A percentile compares a stretch with the other conserved stretches of the same genome.
phyloP scores from a whole-genome alignment of 2,113 vertebrate genomes.

The Oncorhynchus kisutch region DNA sequence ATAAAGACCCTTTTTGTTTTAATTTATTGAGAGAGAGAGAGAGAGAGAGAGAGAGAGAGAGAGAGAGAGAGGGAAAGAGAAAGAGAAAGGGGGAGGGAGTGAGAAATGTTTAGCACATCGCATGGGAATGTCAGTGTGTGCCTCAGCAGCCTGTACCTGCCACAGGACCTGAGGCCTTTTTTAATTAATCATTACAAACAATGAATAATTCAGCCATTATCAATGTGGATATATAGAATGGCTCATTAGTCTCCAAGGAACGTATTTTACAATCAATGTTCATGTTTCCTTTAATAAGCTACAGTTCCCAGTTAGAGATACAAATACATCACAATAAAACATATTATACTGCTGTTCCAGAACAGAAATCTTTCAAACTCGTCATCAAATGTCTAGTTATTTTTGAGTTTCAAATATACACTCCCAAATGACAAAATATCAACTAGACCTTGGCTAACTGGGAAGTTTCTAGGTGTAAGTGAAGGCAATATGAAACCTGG shows the following conservation, averaged over 20 bases:
- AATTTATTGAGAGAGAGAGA: background rate
- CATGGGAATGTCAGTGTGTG: constrained; percentile 67
- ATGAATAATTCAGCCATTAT: constrained; percentile 81
- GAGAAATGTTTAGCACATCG: constrained; percentile 52
- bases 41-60: background rate
- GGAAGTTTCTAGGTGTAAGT: background rate
- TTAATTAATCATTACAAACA: constrained; percentile 77
- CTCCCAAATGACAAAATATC: constrained; percentile 8
- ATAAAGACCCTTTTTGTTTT: too few relatives aligned
- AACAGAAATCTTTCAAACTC: constrained; percentile 14
- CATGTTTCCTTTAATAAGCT: constrained; percentile 60
- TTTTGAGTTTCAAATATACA: background rate
- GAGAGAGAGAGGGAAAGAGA: background rate
- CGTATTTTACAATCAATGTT: constrained; percentile 55
- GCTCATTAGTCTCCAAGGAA: constrained; percentile 55
- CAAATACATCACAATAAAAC: constrained; percentile 17
- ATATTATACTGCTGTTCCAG: constrained; percentile 20
- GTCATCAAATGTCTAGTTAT: constrained; percentile 2
- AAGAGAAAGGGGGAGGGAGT: constrained; percentile 13
- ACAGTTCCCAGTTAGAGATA: constrained; percentile 16
- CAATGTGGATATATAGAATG: constrained; percentile 65
- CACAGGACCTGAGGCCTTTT: constrained; percentile 73
- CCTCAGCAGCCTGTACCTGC: constrained; percentile 73
- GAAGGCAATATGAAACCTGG: too few relatives aligned
- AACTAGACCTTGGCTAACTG: background rate